Base-by-base conservation (phyloP, 2,797 vertebrate species). In the Anguilla obscura region DNA sequence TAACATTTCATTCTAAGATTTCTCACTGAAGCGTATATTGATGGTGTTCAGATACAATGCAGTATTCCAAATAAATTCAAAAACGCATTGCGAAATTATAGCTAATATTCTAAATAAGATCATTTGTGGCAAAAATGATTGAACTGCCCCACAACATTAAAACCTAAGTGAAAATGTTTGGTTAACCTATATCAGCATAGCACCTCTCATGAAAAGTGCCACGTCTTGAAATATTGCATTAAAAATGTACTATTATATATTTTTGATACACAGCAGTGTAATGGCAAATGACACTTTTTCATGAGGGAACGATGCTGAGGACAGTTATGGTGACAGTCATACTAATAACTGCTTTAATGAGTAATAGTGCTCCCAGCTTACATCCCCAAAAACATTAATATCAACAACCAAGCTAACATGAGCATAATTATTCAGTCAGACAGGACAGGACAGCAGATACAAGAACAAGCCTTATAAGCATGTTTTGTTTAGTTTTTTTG, bases 161-260 rank as follows among this genome's bases (percentile, higher is more conserved):
- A 69, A 56, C 85, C 87, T 90, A 89, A 33, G 9, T 71, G 9
- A 71, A 30, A n/a, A 9, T 71, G n/a, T 71, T 71, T 2, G 10
- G 27, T 33, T 36, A 36, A 33, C 9, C 24, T 33, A 10, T 79
- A 21, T 21, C 74, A 79, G 36, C 21, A n/a, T 9, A 24, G 8
- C 27, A 50, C 24, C 1, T 82, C 45, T 21, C 45, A 6, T 50
- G 79, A 50, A 82, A 82, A 50, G 79, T 82, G 79, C 33, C 45
- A 40, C 7, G 6, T 45, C 6, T 14, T 74, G 14, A 74, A 10
- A 40, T 36, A 24, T 50, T 50, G 21, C 8, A 7, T 48, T 5
- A n/a, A 48, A 82, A 50, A 9, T 24, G 50, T 48, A 50, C n/a
- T n/a, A 14, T 48, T 24, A 82, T 82, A 48, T 82, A 82, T 82